phyloP scores from a whole-genome alignment of 2,113 vertebrate genomes.

The Seriola aureovittata region DNA sequence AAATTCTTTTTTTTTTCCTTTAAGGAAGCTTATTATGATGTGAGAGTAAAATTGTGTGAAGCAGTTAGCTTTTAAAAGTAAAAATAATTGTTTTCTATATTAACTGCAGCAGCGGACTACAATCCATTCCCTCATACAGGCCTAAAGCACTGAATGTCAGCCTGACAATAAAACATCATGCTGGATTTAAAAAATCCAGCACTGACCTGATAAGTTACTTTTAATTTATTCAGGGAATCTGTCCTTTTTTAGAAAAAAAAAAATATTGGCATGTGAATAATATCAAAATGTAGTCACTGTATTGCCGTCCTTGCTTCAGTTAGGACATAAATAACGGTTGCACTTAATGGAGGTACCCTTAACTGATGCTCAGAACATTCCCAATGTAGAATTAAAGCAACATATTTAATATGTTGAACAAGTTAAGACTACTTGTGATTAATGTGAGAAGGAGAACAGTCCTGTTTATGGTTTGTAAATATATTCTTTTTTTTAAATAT shows the following conservation, averaged over 20 bases:
- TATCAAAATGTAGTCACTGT: constrained; percentile 77
- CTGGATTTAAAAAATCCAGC: constrained; percentile 78
- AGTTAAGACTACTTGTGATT: constrained; percentile 82
- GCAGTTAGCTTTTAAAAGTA: constrained; percentile 88
- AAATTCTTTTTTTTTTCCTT: constrained; percentile 89
- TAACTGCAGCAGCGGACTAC: constrained; percentile 82
- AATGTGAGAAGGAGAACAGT: constrained; percentile 81
- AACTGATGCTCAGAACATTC: constrained; percentile 80
- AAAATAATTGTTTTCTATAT: constrained; percentile 78
- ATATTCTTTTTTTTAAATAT: constrained; percentile 71
- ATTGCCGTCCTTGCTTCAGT: constrained; percentile 66
- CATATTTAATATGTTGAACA: constrained; percentile 81
- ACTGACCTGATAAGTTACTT: constrained; percentile 73
- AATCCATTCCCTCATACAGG: constrained; percentile 80
- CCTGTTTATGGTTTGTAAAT: constrained; percentile 84
- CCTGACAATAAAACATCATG: constrained; percentile 82
- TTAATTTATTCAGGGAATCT: constrained; percentile 75
- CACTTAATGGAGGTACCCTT: constrained; percentile 78
- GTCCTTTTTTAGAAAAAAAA: constrained; percentile 46
- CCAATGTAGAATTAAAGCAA: constrained; percentile 77
- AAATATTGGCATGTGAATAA: constrained; percentile 73
- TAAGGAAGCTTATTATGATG: constrained; percentile 91
- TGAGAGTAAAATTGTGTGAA: constrained; percentile 96
- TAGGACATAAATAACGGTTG: constrained; percentile 81
- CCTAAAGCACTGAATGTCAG: constrained; percentile 87